Base-by-base conservation (phyloP, 92 coral and sea anemone species). In the Plumapathes pennacea region DNA sequence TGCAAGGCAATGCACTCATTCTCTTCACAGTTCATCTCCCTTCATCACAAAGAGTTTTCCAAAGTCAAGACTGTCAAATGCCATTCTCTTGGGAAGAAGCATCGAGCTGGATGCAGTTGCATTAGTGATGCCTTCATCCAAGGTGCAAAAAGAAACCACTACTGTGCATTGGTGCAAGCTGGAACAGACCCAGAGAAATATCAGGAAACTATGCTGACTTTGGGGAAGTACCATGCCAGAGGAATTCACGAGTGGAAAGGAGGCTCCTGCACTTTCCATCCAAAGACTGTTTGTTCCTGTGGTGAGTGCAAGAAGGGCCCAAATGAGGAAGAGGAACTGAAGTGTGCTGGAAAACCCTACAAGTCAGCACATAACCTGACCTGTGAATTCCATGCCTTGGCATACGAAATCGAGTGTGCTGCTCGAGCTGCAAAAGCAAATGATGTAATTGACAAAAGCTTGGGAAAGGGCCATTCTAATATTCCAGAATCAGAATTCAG, bases 361-460 rank as follows among this genome's bases (percentile, higher is more conserved):
- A 36, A 45, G 37, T 54, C 71, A n/a, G 60, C 50, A 14, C 32
- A 59, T 49, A 30, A 29, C 23, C 46, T 79, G 56, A 62, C 59
- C 27, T 79, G 80, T 54, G 65, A 49, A 3, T 46, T 78, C 9
- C 85, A 78, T 23, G 40, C 46, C 25, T 68, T 78, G 28, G 38
- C 59, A 22, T 79, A 79, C 46, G 85, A 79, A 48, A 71, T 71
- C 22, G 80, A 79, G 60, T 76, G 83, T 41, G 63, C 23, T 8
- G 31, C 54, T 0, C 28, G 54, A 25, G 77, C 57, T 12, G 40
- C 38, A 27, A 66, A 80, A 32, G 64, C 81, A 46, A 29, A 71
- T 9, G 59, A 71, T 12, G 65, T 62, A 6, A 46, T 62, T 2
- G 38, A 72, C 45, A 36, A 33, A 2, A 57, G n/a, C 4, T 45